A percentile compares a stretch with the other conserved stretches of the same genome.
These are phyloP conservation scores for Philonicus albiceps DNA, from an alignment of 2,888 invertebrate species.

Conservation along the genomic window DNA sequence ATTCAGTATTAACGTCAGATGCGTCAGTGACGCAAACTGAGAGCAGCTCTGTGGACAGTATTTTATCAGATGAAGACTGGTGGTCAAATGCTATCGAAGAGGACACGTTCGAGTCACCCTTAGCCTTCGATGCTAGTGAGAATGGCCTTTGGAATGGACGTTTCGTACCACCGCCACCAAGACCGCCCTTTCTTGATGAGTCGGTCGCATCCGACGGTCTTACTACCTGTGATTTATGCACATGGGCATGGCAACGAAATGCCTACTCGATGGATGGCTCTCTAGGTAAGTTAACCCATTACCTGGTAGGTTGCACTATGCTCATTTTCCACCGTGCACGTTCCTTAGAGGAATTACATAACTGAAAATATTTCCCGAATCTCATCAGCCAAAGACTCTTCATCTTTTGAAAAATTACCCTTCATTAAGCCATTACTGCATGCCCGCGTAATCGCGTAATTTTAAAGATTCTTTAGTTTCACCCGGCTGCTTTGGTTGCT, in stretches of 20 bases:
- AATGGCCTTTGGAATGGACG: constrained; percentile 64
- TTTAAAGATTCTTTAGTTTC: not conserved
- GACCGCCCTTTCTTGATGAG: constrained; percentile 72
- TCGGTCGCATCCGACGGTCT: constrained; percentile 72
- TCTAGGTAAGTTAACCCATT: constrained; percentile 64
- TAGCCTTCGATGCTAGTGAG: constrained; percentile 63
- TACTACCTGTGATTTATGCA: constrained; percentile 77
- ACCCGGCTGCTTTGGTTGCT: not conserved
- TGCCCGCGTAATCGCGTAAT: not conserved
- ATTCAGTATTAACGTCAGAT: constrained; percentile 47
- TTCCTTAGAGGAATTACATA: not conserved
- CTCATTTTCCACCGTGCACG: not conserved
- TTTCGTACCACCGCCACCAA: constrained; percentile 74
- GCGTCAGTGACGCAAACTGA: constrained; percentile 31
- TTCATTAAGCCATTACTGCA: not conserved
- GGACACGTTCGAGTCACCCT: constrained; percentile 63
- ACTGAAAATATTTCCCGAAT: not conserved
- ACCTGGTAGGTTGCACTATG: not conserved
- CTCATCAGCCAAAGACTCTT: not conserved
- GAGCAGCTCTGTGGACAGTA: constrained; percentile 42
- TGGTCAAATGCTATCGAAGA: constrained; percentile 62
- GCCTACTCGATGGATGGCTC: constrained; percentile 68
- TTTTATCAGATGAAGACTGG: constrained; percentile 58
- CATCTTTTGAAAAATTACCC: not conserved
- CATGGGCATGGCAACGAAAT: constrained; percentile 75